Percentiles rank a stretch among this genome's conserved stretches.
phyloP scores from a whole-genome alignment of 2,113 vertebrate species.

The Phyllostomus discolor region DNA sequence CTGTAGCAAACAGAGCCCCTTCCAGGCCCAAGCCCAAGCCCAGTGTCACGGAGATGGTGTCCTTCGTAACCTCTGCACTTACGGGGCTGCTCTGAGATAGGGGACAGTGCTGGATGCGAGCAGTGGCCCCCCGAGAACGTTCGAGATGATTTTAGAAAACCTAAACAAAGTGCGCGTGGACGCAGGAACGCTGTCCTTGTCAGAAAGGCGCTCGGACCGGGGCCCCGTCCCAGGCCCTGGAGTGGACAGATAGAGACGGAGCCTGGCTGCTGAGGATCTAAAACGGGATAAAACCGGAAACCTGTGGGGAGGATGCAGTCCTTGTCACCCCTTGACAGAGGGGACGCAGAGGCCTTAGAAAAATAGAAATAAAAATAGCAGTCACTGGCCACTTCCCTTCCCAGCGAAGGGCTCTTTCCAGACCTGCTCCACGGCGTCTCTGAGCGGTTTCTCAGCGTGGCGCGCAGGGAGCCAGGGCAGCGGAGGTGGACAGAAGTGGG shows the following conservation, averaged over 20 bases:
- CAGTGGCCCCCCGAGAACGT: neutral
- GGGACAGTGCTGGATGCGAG: accelerated
- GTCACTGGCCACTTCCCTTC: slow-evolving; percentile 35
- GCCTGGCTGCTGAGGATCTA: slow-evolving; percentile 1
- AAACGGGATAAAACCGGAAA: slow-evolving; percentile 70
- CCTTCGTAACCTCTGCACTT: neutral
- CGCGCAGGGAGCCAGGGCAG: neutral
- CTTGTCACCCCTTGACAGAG: slow-evolving; percentile 57
- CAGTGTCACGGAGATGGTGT: neutral
- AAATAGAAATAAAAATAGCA: slow-evolving; percentile 68
- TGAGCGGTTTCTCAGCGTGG: neutral
- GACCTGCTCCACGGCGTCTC: neutral
- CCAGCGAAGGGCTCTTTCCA: neutral
- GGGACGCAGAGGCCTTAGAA: slow-evolving; percentile 51
- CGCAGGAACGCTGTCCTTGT: neutral
- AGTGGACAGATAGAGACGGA: slow-evolving; percentile 46
- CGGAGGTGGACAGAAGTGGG: neutral
- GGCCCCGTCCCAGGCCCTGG: neutral
- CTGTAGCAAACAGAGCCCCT: neutral
- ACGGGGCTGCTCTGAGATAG: neutral
- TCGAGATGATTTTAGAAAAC: neutral
- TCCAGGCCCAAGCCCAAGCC: neutral
- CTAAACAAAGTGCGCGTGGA: neutral
- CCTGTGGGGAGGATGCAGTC: slow-evolving; percentile 17
- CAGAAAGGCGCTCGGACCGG: neutral